Evolutionary conservation across 2,113 vertebrate genomes (phyloP), one percentile per base, ranked within the genome.

Genomic region (Trochalopteron elliotii): DNA sequence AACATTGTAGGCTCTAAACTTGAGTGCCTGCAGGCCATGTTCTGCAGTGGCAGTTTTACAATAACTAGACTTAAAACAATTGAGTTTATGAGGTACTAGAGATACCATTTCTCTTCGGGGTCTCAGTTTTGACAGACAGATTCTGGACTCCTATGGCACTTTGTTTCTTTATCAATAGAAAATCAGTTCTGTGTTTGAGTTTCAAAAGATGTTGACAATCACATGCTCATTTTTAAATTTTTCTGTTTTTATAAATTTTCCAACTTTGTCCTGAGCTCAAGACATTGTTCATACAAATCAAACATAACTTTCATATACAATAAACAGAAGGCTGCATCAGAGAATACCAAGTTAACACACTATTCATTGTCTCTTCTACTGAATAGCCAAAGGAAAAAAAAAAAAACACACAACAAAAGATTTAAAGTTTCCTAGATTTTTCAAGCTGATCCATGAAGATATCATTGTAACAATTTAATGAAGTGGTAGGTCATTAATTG

Each of bases 1-100:
- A 89, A 53, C 47, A 69, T 3, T 57, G 33, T n/a, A 59, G 59
- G 45, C 33, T 78, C 33, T 87, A 35, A 86, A 89, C 35, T 52
- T 52, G 27, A 59, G 31, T 77, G 44, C 63, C 67, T 88, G 31
- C 44, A 86, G 79, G 83, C 67, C 24, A 21, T 44, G 27, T 83
- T 92, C 64, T 81, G 30, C 52, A 81, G 60, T 80, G 35, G 64
- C 50, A 91, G 42, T 74, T 96, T 94, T 94, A 83, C 76, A 75
- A 31, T n/a, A 39, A 77, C 42, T 44, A 59, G 6, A 83, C 35
- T 92, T 74, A 50, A 59, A 94, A 85, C 23, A 55, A 5, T 10
- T 56, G 14, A 12, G 2, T 60, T 82, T 78, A 25, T 40, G 30
- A 95, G 56, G 45, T 65, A 55, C 15, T 28, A 8, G 45, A 89